Base-by-base conservation (phyloP, 2,888 invertebrate species). In the Geotrupes spiniger region DNA sequence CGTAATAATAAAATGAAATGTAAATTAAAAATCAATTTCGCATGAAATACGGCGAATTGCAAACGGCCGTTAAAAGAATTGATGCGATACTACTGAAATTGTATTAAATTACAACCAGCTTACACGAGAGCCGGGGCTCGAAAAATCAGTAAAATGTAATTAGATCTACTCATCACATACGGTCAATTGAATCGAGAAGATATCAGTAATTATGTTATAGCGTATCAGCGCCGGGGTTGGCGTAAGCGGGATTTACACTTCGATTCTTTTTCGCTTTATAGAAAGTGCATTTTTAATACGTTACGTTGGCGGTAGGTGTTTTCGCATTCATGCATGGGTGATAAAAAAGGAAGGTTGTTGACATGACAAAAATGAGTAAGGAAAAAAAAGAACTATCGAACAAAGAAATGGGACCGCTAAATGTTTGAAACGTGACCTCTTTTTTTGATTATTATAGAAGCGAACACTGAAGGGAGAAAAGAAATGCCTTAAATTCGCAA, bases 401-500 rank as follows among this genome's bases (percentile, higher is more conserved):
- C 21, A 17, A 42, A 15, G 37, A 27, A 47, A 37, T 10, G 29
- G 47, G 28, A 27, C 36, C 47, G 36, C 37, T 40, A 37, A 45
- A 46, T 39, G 29, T 40, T 36, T 42, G 42, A 54, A 21, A 50
- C 41, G 53, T 50, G 45, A 50, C 49, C 37, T 49, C 48, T 50
- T 52, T 50, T 55, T 57, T 38, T 38, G 25, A 21, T 17, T 52
- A 58, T 56, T 53, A 54, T 54, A 42, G 49, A 51, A 53, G 49
- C 50, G 44, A 53, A 54, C 49, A 51, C 52, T 50, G 50, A 56
- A 50, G 54, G 52, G 51, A 53, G 45, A 57, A 52, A 36, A 51
- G 49, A 48, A 46, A 25, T 52, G 50, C 49, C 54, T 60, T 59
- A 56, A 59, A 59, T 54, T 56, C 52, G 48, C 54, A 48, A 51